Evolutionary conservation across 2,797 vertebrate genomes (phyloP).

Genomic region (Schizopygopsis malacanthus): DNA sequence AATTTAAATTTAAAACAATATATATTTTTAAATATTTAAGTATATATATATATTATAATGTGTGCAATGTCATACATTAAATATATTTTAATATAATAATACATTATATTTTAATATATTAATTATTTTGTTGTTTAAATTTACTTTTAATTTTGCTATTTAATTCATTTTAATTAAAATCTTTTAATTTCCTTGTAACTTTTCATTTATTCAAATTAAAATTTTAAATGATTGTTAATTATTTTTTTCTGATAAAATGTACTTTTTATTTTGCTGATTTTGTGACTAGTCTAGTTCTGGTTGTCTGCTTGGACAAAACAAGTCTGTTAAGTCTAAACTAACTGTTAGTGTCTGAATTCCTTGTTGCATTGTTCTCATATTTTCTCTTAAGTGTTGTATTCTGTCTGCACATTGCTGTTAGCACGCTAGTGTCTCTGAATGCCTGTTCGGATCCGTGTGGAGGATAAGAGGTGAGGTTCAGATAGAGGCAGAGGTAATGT

Average conservation of each 20-base stretch:
- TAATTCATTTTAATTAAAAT: no score
- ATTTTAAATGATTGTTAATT: neutral
- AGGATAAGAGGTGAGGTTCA: conserved; percentile 14
- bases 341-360: neutral
- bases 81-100: no score
- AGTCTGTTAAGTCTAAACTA: neutral
- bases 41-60: no score
- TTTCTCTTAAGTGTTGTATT: neutral
- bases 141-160: no score
- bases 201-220: neutral
- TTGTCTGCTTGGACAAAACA: neutral
- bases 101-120: no score
- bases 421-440: neutral
- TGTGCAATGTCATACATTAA: no score
- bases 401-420: neutral
- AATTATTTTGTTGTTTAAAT: no score
- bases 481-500: neutral
- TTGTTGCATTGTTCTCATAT: conserved; percentile 1
- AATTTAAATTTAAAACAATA: no score
- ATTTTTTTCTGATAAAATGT: neutral
- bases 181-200: no score
- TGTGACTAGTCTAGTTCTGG: neutral
- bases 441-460: conserved; percentile 7
- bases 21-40: no score
- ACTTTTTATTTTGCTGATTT: neutral